These are phyloP conservation scores for Tautogolabrus adspersus DNA, from an alignment of 2,113 vertebrate species.

Conservation along the genomic window DNA sequence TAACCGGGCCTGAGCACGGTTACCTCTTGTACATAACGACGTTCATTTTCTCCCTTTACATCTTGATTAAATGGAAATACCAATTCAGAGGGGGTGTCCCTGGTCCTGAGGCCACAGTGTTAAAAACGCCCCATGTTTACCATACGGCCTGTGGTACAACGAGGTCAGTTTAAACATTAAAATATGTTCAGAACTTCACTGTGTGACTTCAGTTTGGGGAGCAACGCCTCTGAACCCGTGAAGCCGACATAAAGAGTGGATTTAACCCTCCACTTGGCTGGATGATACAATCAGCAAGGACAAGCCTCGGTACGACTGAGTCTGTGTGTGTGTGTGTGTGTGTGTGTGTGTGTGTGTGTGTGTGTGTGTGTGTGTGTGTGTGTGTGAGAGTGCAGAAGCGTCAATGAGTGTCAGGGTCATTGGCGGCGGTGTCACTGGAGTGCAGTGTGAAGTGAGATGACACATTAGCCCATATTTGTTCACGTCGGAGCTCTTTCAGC, in stretches of 20 bases:
- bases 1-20: no score
- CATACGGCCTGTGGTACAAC: slow-evolving; percentile 32
- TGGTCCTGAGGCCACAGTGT: slow-evolving; percentile 22
- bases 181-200: neutral
- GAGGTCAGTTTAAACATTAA: slow-evolving; percentile 51
- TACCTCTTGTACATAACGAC: no score
- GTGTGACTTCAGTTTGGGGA: neutral
- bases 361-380: slow-evolving; percentile 16
- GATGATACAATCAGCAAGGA: slow-evolving; percentile 30
- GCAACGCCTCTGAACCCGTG: neutral
- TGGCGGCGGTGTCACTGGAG: slow-evolving; percentile 13
- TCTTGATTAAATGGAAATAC: slow-evolving; percentile 11
- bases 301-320: slow-evolving; percentile 1
- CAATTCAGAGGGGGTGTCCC: neutral
- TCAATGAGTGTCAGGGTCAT: slow-evolving; percentile 32
- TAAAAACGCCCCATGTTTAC: slow-evolving; percentile 37
- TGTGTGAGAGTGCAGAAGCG: neutral
- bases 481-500: slow-evolving; percentile 2
- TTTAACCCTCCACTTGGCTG: slow-evolving; percentile 46
- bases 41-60: neutral
- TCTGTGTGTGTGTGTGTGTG: slow-evolving; percentile 13
- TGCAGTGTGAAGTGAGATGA: slow-evolving; percentile 13
- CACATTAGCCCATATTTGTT: slow-evolving; percentile 49
- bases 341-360: slow-evolving; percentile 1
- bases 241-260: slow-evolving; percentile 9